phyloP scores from a whole-genome alignment of 2,113 vertebrate genomes.

The Elaphurus davidianus region DNA sequence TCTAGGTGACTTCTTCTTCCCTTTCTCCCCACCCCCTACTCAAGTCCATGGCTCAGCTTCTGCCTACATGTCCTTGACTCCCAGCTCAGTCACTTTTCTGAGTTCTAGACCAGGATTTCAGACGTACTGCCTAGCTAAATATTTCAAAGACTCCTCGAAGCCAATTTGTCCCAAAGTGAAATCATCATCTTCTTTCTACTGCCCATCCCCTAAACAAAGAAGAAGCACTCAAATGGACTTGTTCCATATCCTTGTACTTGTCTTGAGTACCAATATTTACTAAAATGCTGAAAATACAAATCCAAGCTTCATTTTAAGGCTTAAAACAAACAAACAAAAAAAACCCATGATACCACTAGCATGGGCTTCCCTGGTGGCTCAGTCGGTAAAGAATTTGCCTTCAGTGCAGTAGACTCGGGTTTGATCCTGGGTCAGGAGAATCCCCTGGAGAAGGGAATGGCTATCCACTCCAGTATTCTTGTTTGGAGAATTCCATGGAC shows the following conservation, averaged over 20 bases:
- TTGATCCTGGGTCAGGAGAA: background rate
- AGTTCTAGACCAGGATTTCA: background rate
- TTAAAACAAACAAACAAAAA: background rate
- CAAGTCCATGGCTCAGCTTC: background rate
- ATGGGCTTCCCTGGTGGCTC: background rate
- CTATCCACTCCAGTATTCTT: background rate
- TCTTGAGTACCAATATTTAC: background rate
- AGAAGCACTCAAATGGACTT: background rate
- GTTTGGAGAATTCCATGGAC: background rate
- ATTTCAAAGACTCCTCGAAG: constrained; percentile 2
- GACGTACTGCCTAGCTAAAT: background rate
- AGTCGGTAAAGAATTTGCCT: background rate
- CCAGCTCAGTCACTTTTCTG: background rate
- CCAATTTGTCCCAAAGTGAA: background rate
- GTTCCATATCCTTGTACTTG: background rate
- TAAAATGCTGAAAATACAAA: background rate
- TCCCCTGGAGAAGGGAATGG: background rate
- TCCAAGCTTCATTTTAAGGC: background rate
- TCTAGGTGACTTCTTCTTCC: background rate
- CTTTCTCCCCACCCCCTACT: no score
- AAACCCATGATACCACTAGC: background rate
- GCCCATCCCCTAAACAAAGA: background rate
- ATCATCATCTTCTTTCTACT: background rate
- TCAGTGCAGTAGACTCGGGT: background rate
- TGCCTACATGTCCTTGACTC: background rate